Conservation (phyloP, 1,140 invertebrate genomes). For the Telenomus remus region DNA sequence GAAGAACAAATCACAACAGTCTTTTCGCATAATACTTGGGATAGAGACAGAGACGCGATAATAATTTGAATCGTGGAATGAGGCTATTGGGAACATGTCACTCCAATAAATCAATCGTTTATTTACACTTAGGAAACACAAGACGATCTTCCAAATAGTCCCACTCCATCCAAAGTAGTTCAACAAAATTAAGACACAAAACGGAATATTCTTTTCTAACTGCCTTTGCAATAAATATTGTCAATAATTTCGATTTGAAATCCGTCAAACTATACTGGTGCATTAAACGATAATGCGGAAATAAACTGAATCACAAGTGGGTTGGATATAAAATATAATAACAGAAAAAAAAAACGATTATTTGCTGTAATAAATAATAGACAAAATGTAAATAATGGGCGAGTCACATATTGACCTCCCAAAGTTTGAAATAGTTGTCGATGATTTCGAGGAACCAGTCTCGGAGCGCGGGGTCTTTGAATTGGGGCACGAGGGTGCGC, state of each 20-base stretch:
- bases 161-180: too few species aligned
- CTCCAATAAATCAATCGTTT: too few species aligned
- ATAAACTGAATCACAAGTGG: neutral
- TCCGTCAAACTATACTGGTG: too few species aligned
- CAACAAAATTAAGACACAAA: too few species aligned
- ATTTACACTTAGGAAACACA: too few species aligned
- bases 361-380: conserved; percentile 72
- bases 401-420: conserved; percentile 88
- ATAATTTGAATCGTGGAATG: neutral
- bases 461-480: conserved; percentile 82
- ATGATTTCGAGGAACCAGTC: conserved; percentile 90
- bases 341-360: conserved; percentile 67
- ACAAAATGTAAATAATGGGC: conserved; percentile 64
- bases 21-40: conserved; percentile 26
- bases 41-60: conserved; percentile 3
- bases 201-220: too few species aligned
- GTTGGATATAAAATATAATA: neutral
- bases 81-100: too few species aligned
- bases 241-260: too few species aligned
- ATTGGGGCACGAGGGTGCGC: conserved; percentile 84
- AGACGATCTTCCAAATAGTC: too few species aligned
- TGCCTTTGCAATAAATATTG: too few species aligned
- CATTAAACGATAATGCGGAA: too few species aligned
- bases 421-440: conserved; percentile 90
- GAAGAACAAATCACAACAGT: conserved; percentile 11